Percentiles rank a stretch among this genome's conserved stretches.
Evolutionary conservation across 2,113 vertebrate species (phyloP).

Genomic region (Athene noctua): DNA sequence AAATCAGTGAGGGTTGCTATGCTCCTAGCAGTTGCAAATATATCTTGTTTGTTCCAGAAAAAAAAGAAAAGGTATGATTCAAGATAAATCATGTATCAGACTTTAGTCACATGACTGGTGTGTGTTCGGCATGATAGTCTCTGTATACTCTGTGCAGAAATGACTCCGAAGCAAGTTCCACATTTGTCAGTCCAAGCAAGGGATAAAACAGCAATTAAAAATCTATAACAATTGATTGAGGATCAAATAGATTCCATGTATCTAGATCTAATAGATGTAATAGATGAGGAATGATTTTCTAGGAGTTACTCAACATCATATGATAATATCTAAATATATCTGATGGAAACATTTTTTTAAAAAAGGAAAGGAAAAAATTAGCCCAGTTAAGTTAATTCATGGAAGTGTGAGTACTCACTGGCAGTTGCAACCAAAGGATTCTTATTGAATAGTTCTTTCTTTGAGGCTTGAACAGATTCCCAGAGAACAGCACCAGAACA

Average conservation of each 20-base stretch:
- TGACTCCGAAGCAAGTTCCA: not conserved
- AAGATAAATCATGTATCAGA: not conserved
- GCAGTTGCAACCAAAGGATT: not conserved
- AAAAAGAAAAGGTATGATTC: not conserved
- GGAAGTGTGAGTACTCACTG: not conserved
- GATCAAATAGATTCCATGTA: not conserved
- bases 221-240: not conserved
- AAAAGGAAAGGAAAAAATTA: not conserved
- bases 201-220: not conserved
- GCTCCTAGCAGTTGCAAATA: not conserved
- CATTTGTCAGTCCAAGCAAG: not conserved
- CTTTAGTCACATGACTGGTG: not conserved
- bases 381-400: not conserved
- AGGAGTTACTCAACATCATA: not conserved
- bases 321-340: not conserved
- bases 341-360: not conserved
- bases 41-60: not conserved
- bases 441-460: not conserved
- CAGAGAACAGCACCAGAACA: not conserved
- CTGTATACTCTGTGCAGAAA: not conserved
- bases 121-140: not conserved
- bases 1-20: not conserved
- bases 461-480: not conserved
- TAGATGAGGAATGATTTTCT: not conserved
- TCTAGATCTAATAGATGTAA: not conserved